A percentile compares a stretch with the other conserved stretches of the same genome.
phyloP scores from a whole-genome alignment of 2,113 vertebrate genomes.

The Bostrychus sinensis region DNA sequence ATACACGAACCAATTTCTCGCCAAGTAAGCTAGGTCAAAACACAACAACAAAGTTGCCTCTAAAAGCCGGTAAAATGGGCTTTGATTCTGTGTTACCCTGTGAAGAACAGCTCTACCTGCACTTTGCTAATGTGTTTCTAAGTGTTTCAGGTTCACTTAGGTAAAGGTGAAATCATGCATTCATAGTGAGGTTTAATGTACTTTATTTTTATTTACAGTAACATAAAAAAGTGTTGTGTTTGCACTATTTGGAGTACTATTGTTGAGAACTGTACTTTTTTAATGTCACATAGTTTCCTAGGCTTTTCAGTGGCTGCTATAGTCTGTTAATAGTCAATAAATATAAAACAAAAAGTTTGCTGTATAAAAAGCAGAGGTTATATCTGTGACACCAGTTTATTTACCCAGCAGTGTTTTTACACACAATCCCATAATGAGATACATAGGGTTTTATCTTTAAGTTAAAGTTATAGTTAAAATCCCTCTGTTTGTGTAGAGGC shows the following conservation, averaged over 20 bases:
- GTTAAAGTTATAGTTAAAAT: slow-evolving; percentile 53
- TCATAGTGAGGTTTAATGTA: not conserved
- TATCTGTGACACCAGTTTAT: slow-evolving; percentile 52
- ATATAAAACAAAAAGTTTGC: too few species aligned
- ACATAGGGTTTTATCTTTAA: slow-evolving; percentile 34
- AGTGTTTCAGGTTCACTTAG: not conserved
- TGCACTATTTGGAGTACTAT: not conserved
- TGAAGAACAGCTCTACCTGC: not conserved
- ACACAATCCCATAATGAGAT: slow-evolving; percentile 25
- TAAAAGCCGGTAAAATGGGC: not conserved
- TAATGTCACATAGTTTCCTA: too few species aligned
- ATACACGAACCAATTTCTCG: not conserved
- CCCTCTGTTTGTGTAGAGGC: slow-evolving; percentile 30
- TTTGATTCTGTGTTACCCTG: not conserved
- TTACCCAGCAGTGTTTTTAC: slow-evolving; percentile 43
- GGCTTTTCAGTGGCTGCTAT: too few species aligned
- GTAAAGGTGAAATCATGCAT: not conserved
- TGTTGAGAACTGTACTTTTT: too few species aligned
- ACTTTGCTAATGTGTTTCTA: slow-evolving; percentile 4
- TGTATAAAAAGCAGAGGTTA: slow-evolving; percentile 31
- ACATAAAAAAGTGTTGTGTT: too few species aligned
- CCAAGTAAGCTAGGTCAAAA: not conserved
- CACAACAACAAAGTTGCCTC: not conserved
- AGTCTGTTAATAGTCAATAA: too few species aligned
- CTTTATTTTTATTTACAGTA: not conserved